phyloP scores from a whole-genome alignment of 2,888 invertebrate species.

The Nymphalis urticae region DNA sequence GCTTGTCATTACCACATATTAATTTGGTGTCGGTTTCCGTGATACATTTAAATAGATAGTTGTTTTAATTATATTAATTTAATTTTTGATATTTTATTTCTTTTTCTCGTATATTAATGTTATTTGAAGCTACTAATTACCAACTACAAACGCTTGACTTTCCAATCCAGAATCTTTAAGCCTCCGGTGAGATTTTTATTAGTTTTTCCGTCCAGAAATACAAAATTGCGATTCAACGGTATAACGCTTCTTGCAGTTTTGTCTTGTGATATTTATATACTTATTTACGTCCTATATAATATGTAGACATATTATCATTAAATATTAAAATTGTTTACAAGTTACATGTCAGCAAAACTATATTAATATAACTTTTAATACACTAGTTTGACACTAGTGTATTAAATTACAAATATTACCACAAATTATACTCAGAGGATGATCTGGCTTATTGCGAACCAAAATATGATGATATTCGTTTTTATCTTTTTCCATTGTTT shows the following conservation, averaged over 20 bases:
- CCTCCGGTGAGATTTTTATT: too few species aligned
- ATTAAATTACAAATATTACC: not conserved
- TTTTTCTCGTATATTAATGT: too few species aligned
- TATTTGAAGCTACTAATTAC: too few species aligned
- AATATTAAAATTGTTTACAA: not conserved
- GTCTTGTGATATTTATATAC: too few species aligned
- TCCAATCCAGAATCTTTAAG: too few species aligned
- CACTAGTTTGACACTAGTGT: not conserved
- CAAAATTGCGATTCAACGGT: too few species aligned
- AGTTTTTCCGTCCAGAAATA: too few species aligned
- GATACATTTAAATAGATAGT: not conserved
- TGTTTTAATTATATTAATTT: not conserved
- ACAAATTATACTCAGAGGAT: slow-evolving; percentile 20
- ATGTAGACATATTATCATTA: too few species aligned
- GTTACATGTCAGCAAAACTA: not conserved
- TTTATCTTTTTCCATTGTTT: slow-evolving; percentile 68
- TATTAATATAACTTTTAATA: not conserved
- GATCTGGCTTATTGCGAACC: slow-evolving; percentile 53
- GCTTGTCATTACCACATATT: slow-evolving; percentile 14
- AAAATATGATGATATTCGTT: slow-evolving; percentile 58
- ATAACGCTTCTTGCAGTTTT: too few species aligned
- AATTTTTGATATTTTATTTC: not conserved
- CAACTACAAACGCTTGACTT: too few species aligned
- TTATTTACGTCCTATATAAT: too few species aligned
- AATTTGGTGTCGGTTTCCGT: slow-evolving; percentile 9